Percentiles rank a stretch among this genome's conserved stretches.
phyloP scores from a whole-genome alignment of 2,113 vertebrate species.

The Natator depressus region DNA sequence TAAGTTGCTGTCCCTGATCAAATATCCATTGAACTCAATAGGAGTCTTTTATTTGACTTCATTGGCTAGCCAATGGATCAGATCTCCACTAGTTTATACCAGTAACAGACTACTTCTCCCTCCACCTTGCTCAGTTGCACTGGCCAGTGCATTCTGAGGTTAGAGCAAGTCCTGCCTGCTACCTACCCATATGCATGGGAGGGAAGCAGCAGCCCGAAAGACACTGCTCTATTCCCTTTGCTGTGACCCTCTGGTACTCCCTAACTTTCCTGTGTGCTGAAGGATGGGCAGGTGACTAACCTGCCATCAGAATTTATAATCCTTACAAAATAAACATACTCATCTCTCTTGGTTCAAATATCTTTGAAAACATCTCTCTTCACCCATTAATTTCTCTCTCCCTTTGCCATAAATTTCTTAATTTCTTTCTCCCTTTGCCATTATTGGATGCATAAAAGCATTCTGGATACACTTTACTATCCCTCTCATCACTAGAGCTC shows the following conservation, averaged over 20 bases:
- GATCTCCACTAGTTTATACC: background rate
- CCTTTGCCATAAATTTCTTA: background rate
- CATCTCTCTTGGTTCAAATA: accelerated
- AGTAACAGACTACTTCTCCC: background rate
- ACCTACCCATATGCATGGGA: background rate
- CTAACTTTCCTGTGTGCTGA: background rate
- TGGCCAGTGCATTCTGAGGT: background rate
- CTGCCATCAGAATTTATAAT: background rate
- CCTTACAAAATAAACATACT: background rate
- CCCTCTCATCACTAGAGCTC: background rate
- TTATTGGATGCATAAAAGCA: background rate
- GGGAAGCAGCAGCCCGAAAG: background rate
- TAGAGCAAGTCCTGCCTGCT: background rate
- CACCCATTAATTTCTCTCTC: background rate
- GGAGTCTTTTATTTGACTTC: background rate
- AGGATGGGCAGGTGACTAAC: background rate
- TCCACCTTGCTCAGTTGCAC: background rate
- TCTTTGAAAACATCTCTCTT: background rate
- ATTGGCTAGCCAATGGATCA: background rate
- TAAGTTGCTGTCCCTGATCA: background rate
- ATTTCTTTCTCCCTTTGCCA: background rate
- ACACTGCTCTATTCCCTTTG: background rate
- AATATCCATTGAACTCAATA: background rate
- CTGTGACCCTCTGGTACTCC: background rate
- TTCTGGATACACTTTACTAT: accelerated